Evolutionary conservation across 2,113 vertebrate species (phyloP).

Genomic region (Chamaetylas fuelleborni): DNA sequence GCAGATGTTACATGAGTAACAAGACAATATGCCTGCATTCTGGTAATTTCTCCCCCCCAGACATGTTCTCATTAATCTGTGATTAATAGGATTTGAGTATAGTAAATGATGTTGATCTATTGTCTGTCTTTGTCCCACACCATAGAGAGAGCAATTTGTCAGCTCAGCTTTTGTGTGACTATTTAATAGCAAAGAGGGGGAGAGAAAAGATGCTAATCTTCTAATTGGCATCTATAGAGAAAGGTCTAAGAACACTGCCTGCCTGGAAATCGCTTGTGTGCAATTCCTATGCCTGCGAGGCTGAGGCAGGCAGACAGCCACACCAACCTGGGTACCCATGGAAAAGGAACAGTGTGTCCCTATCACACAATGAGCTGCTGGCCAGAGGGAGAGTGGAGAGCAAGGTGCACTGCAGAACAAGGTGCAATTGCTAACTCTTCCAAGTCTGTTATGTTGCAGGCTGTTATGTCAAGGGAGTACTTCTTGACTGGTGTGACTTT

Average conservation of each 20-base stretch:
- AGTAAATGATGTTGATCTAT: slow-evolving; percentile 84
- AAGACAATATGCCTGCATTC: slow-evolving; percentile 76
- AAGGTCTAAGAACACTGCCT: slow-evolving; percentile 71
- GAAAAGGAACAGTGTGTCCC: slow-evolving; percentile 15
- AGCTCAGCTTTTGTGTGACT: slow-evolving; percentile 81
- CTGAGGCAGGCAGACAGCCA: not conserved
- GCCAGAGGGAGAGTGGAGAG: not conserved
- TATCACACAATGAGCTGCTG: not conserved
- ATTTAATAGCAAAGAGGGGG: slow-evolving; percentile 79
- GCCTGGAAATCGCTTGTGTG: slow-evolving; percentile 53
- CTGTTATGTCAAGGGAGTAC: slow-evolving; percentile 43
- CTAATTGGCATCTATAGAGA: slow-evolving; percentile 79
- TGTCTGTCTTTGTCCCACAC: slow-evolving; percentile 80
- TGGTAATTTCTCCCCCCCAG: slow-evolving; percentile 80
- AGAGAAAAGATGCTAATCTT: slow-evolving; percentile 81
- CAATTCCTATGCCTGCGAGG: slow-evolving; percentile 74
- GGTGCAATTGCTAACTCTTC: not conserved
- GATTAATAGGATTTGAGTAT: slow-evolving; percentile 82
- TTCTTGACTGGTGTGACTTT: slow-evolving; percentile 51
- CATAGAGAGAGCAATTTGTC: slow-evolving; percentile 80
- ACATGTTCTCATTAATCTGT: slow-evolving; percentile 84
- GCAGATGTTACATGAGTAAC: slow-evolving; percentile 81
- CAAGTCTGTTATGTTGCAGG: slow-evolving; percentile 22
- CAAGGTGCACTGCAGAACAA: not conserved
- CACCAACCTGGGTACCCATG: not conserved